These are phyloP conservation scores for Conopomorpha cramerella DNA, from an alignment of 1,140 invertebrate species.

Conservation along the genomic window DNA sequence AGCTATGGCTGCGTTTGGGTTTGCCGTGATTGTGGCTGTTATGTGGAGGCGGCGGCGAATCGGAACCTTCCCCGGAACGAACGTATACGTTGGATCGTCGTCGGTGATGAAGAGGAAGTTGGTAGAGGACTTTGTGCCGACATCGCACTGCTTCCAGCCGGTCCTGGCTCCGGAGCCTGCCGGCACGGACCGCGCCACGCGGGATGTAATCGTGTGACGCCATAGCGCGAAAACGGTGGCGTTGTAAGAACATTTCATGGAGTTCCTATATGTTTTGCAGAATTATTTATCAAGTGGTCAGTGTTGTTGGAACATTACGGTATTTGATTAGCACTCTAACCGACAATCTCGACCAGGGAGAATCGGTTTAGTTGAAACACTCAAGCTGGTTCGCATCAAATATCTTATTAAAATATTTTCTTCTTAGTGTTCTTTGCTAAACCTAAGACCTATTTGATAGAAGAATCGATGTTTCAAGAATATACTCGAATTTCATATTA, in stretches of 20 bases:
- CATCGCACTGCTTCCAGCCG: slow-evolving; percentile 60
- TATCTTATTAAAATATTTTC: too few relatives aligned
- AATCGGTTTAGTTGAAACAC: too few relatives aligned
- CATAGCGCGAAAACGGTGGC: slow-evolving; percentile 62
- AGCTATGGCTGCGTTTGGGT: slow-evolving; percentile 60
- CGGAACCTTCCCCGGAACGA: slow-evolving; percentile 60
- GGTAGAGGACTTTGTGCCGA: slow-evolving; percentile 60
- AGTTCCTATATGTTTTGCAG: slow-evolving; percentile 50
- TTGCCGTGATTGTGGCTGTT: slow-evolving; percentile 54
- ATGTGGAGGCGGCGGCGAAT: slow-evolving; percentile 60
- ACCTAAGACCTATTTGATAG: too few relatives aligned
- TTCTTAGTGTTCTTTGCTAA: too few relatives aligned
- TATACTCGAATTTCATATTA: too few relatives aligned
- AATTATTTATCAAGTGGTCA: too few relatives aligned
- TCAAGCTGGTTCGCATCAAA: too few relatives aligned
- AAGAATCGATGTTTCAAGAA: too few relatives aligned
- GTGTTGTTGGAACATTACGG: too few relatives aligned
- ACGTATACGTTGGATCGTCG: slow-evolving; percentile 62
- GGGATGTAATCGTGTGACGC: slow-evolving; percentile 66
- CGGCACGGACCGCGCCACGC: slow-evolving; percentile 30
- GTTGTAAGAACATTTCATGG: slow-evolving; percentile 42
- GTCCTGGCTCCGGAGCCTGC: slow-evolving; percentile 57
- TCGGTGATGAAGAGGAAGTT: slow-evolving; percentile 62
- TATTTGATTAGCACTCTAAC: too few relatives aligned
- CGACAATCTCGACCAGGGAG: too few relatives aligned